Conservation (phyloP, 2,797 vertebrate species). For the Pantherophis vulpinus region DNA sequence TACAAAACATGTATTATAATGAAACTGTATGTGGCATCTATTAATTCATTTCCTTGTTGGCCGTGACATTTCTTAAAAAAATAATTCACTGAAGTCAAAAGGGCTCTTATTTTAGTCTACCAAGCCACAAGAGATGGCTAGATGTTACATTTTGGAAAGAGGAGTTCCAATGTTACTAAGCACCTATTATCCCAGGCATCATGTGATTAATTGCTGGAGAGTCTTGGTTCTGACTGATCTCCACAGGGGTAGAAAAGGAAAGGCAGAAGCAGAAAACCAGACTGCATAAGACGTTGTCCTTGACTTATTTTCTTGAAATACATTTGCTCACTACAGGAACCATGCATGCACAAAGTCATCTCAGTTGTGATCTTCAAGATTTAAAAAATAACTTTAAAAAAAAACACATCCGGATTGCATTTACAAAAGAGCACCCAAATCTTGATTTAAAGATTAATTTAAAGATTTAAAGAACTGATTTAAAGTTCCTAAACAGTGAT, state of each 20-base stretch:
- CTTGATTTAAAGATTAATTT: no score
- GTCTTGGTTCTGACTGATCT: no score
- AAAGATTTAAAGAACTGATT: no score
- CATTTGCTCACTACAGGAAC: background rate
- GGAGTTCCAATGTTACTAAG: background rate
- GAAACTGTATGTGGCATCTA: background rate
- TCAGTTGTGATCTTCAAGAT: background rate
- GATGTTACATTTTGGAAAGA: background rate
- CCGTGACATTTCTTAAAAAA: background rate
- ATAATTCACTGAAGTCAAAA: background rate
- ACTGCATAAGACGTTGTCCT: no score
- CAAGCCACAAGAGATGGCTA: background rate
- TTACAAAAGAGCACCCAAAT: background rate
- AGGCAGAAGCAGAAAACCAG: background rate
- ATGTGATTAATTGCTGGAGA: background rate
- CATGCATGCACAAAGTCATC: background rate
- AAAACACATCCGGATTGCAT: fast-evolving
- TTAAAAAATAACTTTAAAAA: background rate
- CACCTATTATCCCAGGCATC: background rate
- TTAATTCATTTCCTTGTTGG: background rate
- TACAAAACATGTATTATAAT: background rate
- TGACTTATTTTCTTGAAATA: background rate
- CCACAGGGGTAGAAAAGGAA: background rate
- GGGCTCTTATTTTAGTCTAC: background rate
- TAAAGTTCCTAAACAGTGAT: background rate